Conservation (phyloP, 2,113 vertebrate genomes). For the Copsychus sechellarum region DNA sequence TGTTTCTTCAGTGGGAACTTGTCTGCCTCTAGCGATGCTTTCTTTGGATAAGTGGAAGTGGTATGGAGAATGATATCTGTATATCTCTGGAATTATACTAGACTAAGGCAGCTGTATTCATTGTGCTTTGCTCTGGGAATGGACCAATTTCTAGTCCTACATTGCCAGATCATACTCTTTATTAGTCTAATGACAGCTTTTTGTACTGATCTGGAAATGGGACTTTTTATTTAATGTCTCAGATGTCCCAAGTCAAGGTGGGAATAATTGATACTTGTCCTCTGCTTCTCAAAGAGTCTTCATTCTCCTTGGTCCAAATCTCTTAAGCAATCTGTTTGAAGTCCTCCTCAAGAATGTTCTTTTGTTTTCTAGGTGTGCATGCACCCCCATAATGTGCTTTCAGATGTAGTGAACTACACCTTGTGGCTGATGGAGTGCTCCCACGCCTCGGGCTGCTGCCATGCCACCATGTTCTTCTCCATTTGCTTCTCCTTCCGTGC, state of each 20-base stretch:
- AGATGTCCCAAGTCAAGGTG: not conserved
- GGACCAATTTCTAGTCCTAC: not conserved
- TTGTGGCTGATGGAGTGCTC: conserved; percentile 98
- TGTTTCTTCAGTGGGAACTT: not conserved
- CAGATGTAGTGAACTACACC: conserved; percentile 95
- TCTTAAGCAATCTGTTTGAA: not conserved
- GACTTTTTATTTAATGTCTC: not conserved
- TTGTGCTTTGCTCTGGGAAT: not conserved
- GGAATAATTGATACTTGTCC: not conserved
- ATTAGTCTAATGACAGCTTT: not conserved
- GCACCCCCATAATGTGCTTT: conserved; percentile 91
- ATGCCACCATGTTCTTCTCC: conserved; percentile 99
- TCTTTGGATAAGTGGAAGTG: not conserved
- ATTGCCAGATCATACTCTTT: not conserved
- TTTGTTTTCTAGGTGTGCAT: conserved; percentile 88
- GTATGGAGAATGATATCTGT: not conserved
- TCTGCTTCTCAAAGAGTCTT: not conserved
- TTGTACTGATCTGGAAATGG: not conserved
- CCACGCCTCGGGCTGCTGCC: conserved; percentile 97
- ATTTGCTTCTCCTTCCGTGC: conserved; percentile 98
- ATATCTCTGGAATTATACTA: not conserved
- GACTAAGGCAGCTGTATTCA: not conserved
- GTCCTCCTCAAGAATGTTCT: not conserved
- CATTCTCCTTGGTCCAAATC: not conserved
- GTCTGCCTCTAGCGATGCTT: accelerated